Percentiles rank a stretch among this genome's conserved stretches.
phyloP scores from a whole-genome alignment of 2,113 vertebrate species.

The Laticauda colubrina region DNA sequence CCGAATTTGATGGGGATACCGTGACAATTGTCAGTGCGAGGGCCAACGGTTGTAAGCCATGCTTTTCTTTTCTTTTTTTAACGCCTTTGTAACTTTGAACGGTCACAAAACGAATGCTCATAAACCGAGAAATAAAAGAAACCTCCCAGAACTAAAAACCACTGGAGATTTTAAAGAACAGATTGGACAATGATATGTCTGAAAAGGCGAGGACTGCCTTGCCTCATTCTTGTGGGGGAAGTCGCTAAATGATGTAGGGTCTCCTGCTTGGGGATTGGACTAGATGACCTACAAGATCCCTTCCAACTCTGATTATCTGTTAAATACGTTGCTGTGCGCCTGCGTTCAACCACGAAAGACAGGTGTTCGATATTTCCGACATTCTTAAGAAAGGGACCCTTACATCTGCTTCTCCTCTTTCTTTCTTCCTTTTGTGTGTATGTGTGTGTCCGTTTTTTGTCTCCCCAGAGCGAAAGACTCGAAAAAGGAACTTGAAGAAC shows the following conservation, averaged over 20 bases:
- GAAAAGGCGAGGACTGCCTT: neutral
- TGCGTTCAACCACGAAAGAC: neutral
- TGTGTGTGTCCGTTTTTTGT: slow-evolving; percentile 49
- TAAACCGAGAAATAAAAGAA: neutral
- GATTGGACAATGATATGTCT: too few species aligned
- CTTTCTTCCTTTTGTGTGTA: slow-evolving; percentile 25
- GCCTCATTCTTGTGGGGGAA: neutral
- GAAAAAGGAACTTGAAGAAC: slow-evolving; percentile 99
- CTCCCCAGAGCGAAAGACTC: slow-evolving; percentile 99
- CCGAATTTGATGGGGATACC: too few species aligned
- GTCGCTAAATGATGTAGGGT: too few species aligned
- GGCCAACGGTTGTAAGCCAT: too few species aligned
- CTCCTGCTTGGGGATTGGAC: too few species aligned
- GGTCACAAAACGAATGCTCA: too few species aligned
- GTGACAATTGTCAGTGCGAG: too few species aligned
- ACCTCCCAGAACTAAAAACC: neutral
- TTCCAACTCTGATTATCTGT: too few species aligned
- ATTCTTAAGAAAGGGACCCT: slow-evolving; percentile 30
- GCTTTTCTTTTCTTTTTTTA: too few species aligned
- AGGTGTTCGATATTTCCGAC: neutral
- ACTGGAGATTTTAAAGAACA: too few species aligned
- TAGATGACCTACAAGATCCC: too few species aligned
- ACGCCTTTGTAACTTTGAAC: too few species aligned
- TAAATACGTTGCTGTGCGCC: accelerated
- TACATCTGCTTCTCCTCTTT: slow-evolving; percentile 21